phyloP scores from a whole-genome alignment of 1,140 invertebrate genomes.

The Neodiprion lecontei region DNA sequence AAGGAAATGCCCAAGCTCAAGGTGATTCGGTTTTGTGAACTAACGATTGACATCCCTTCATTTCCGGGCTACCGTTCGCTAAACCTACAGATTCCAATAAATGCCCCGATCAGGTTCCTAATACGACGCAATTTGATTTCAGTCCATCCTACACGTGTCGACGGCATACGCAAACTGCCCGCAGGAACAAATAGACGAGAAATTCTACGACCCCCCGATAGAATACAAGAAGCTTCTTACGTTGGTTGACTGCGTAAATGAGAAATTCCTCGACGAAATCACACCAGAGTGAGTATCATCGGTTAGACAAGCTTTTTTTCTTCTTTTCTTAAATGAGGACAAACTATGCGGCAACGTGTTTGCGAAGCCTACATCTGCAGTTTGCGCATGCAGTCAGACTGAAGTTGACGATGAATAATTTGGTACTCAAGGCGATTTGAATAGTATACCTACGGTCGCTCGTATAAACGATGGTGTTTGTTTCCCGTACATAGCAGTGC shows the following conservation, averaged over 20 bases:
- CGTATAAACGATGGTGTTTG: too few relatives aligned
- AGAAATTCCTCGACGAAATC: conserved; percentile 68
- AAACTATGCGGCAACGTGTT: too few relatives aligned
- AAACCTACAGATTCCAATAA: too few relatives aligned
- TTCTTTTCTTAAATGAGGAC: neutral
- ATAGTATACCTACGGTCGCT: too few relatives aligned
- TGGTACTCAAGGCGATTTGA: too few relatives aligned
- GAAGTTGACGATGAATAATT: too few relatives aligned
- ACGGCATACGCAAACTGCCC: conserved; percentile 71
- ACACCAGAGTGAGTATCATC: conserved; percentile 65
- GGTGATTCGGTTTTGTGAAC: conserved; percentile 59
- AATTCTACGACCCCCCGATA: conserved; percentile 64
- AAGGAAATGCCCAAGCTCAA: conserved; percentile 72
- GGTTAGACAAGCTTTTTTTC: neutral
- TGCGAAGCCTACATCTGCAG: too few relatives aligned
- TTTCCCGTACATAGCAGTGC: too few relatives aligned
- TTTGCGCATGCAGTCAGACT: too few relatives aligned
- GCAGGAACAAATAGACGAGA: conserved; percentile 63
- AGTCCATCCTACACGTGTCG: conserved; percentile 71
- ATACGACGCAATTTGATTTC: conserved; percentile 24
- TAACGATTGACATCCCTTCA: conserved; percentile 24
- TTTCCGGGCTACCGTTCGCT: conserved; percentile 28
- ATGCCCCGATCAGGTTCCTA: too few relatives aligned
- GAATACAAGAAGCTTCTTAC: conserved; percentile 67
- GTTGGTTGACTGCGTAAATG: conserved; percentile 71